Base-by-base conservation (phyloP, 2,888 invertebrate genomes). In the Osmoderma eremita region DNA sequence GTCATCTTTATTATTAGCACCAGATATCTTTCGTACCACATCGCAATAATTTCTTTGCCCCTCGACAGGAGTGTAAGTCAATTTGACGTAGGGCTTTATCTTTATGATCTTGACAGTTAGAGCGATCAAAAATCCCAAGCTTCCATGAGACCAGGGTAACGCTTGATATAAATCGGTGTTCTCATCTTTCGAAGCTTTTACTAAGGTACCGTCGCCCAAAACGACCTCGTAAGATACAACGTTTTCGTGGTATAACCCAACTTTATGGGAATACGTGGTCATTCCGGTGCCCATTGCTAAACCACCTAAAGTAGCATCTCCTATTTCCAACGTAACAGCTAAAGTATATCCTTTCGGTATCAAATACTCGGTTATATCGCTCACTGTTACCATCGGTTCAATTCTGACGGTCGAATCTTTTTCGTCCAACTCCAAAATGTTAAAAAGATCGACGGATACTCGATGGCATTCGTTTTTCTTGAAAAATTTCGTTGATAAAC, bases 241-340 rank as follows among this genome's bases (percentile, higher is more conserved):
- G 0, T 86, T 87, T 78, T 90, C 90, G 75, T 90, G 90, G 80
- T 88, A 90, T 20, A 90, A 83, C 15, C 90, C 90, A 10, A 87
- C 87, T 77, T 89, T 88, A 79, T 90, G 90, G 0, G 90, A 90
- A 79, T 90, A 88, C 0, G 90, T 90, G 0, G 90, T 90, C 90
- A 90, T 90, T n/a, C 90, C 90, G 0, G 88, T 87, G 12, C 89
- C 90, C 77, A 90, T 84, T 0, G 90, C 90, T 18, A 90, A 80
- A 48, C 90, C 90, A 73, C 90, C 90, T 17, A 90, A 80, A 3
- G 90, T 90, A 18, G 90, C 90, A 77, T 90, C 90, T 1, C 85
- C 87, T 56, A 90, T 84, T 79, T 90, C 90, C 53, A 90, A 84
- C 30, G 89, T 89, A 1, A 90, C 89, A 1, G 88, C 90, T 53